A percentile compares a stretch with the other conserved stretches of the same genome.
Conservation (phyloP, 2,797 vertebrate species). For the Arremon brunneinucha region DNA sequence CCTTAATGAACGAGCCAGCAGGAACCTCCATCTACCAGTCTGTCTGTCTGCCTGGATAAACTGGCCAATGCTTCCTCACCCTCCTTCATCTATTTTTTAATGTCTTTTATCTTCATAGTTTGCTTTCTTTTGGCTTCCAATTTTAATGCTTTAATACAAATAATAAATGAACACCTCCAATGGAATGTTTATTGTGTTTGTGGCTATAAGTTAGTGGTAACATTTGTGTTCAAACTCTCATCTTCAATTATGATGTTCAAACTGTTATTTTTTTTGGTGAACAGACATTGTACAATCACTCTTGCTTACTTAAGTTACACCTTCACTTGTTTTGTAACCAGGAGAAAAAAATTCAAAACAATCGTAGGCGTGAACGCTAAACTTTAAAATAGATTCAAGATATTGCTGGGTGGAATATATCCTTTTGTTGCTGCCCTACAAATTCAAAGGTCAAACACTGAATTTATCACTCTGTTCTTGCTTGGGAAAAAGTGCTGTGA, state of each 20-base stretch:
- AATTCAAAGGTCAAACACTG: conserved; percentile 28
- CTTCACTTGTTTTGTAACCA: not conserved
- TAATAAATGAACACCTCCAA: not conserved
- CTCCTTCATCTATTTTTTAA: not conserved
- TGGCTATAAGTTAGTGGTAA: not conserved
- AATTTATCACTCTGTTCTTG: conserved; percentile 38
- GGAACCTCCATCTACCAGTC: not conserved
- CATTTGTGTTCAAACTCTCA: not conserved
- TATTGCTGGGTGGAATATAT: not conserved
- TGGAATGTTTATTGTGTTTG: not conserved
- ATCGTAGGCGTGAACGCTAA: accelerated
- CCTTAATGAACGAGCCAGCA: conserved; percentile 36
- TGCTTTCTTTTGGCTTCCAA: not conserved
- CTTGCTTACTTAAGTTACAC: not conserved
- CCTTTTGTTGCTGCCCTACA: not conserved
- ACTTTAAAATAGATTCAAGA: not conserved
- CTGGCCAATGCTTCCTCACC: not conserved
- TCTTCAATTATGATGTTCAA: not conserved
- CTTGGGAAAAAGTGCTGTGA: conserved; percentile 39
- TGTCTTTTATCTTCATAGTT: not conserved
- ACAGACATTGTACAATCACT: not conserved
- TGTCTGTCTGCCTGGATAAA: not conserved
- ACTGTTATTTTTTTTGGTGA: accelerated
- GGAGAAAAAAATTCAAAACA: not conserved
- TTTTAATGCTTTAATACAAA: not conserved